Conservation (phyloP, 2,888 invertebrate species). For the Andricus curvator region DNA sequence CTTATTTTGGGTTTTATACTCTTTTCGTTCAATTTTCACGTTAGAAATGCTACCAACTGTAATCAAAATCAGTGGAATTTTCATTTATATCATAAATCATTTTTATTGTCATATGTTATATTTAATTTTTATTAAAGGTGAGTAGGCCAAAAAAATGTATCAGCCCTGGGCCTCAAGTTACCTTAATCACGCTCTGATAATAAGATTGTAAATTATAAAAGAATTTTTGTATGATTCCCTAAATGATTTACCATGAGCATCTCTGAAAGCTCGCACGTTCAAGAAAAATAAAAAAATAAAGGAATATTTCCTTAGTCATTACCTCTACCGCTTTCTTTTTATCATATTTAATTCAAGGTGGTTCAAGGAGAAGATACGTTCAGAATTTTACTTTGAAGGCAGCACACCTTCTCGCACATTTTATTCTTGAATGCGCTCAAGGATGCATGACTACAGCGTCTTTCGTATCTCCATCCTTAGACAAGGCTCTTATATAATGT, state of each 20-base stretch:
- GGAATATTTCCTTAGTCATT: neutral
- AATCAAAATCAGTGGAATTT: too few relatives aligned
- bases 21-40: too few relatives aligned
- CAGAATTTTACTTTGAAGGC: conserved; percentile 17
- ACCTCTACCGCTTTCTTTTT: neutral
- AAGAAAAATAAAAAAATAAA: neutral
- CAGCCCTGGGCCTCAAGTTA: too few relatives aligned
- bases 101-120: too few relatives aligned
- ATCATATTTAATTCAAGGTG: conserved; percentile 13
- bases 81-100: too few relatives aligned
- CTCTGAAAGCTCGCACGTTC: neutral
- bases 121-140: too few relatives aligned
- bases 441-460: conserved; percentile 24
- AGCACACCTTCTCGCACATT: conserved; percentile 2
- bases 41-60: too few relatives aligned
- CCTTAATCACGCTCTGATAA: too few relatives aligned
- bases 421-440: conserved; percentile 34
- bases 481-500: conserved; percentile 26
- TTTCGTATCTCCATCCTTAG: conserved; percentile 16
- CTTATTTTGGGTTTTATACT: too few relatives aligned
- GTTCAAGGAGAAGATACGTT: neutral
- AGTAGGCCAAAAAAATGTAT: too few relatives aligned
- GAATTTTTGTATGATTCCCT: neutral
- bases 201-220: neutral
- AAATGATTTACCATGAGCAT: neutral